These are phyloP conservation scores for Scolopax mira DNA, from an alignment of 2,113 vertebrate species.

Conservation along the genomic window DNA sequence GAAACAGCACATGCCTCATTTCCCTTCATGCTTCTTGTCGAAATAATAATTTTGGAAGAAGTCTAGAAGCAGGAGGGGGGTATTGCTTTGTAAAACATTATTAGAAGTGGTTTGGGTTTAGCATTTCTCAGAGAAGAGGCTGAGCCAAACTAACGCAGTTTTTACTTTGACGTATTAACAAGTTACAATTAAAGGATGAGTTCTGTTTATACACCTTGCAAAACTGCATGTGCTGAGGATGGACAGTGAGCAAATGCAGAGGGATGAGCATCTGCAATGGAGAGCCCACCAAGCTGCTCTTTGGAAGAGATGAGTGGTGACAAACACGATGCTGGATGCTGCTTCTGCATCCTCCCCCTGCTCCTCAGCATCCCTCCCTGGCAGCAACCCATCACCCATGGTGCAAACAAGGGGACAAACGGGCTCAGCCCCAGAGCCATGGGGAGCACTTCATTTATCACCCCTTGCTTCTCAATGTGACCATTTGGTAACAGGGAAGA, in stretches of 20 bases:
- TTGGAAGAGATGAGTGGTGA: neutral
- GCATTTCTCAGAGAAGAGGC: neutral
- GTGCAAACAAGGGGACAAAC: neutral
- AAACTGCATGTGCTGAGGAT: neutral
- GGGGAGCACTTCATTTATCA: neutral
- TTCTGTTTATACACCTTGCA: neutral
- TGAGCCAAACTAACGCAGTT: neutral
- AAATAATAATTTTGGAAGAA: neutral
- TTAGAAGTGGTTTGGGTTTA: neutral
- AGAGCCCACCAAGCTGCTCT: neutral
- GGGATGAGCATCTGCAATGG: neutral
- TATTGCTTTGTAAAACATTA: neutral
- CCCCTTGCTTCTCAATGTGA: fast-evolving
- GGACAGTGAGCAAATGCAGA: neutral
- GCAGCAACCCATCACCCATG: neutral
- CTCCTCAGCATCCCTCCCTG: neutral
- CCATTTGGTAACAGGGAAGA: neutral
- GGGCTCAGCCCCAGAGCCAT: neutral
- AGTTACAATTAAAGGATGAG: neutral
- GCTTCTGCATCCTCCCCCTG: neutral
- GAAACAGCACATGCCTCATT: neutral
- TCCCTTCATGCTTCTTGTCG: neutral
- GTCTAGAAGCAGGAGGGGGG: neutral
- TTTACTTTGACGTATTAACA: neutral
- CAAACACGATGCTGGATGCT: neutral